Base-by-base conservation (phyloP, 1,140 invertebrate species). In the Heliothis virescens region DNA sequence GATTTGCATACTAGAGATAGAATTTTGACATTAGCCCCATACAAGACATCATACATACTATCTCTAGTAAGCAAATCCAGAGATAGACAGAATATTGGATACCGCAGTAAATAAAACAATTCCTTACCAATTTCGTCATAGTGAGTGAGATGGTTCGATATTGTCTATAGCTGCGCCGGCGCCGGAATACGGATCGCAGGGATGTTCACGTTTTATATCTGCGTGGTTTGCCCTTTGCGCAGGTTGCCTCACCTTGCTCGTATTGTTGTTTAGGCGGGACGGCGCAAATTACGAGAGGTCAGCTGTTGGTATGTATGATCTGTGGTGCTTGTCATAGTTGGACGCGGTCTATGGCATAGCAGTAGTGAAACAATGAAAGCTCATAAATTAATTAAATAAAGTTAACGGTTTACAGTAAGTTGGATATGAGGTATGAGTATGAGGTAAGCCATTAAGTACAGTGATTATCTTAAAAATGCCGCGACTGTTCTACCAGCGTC, bases 181-280 rank as follows among this genome's bases (percentile, higher is more conserved):
- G 82, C 77, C 74, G 79, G 84, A 90, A 87, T 90, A 92, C 89
- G 81, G 83, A 87, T 75, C 83, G 84, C 85, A 87, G 89, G 92
- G 92, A 91, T 94, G 92, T 91, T 85, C 91, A 87, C 88, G 89
- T 89, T 90, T 90, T 94, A 93, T 94, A 94, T 93, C 89, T 84
- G 86, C 84, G 83, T 84, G 80, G 84, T 86, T 87, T 94, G 91
- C 92, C 92, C 92, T 94, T 94, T 94, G 81, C 86, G 86, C 85
- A 83, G 83, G 87, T 94, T 94, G 90, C 91, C 85, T 94, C 92
- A 94, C 91, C 91, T 93, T 92, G 92, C 87, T 87, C 90, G 88
- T 87, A 91, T 94, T 92, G 89, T 92, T 87, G 88, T 85, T 90
- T 87, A 86, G 87, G 85, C 83, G 85, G 84, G 73, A 67, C 26